Conservation (phyloP, 2,888 invertebrate species). For the Agrotis puta region DNA sequence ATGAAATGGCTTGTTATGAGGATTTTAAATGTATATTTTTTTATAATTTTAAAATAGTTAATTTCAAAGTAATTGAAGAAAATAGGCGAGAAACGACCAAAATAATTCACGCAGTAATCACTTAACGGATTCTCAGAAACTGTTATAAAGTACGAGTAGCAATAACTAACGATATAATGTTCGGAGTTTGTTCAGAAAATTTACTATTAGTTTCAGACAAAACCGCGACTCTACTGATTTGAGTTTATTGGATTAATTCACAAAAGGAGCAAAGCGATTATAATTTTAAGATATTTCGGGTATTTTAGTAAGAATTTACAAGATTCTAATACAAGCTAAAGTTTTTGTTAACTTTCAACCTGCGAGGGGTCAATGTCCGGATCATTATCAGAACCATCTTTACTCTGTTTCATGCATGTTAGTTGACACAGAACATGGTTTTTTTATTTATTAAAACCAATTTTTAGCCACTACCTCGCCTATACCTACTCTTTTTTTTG, state of each 20-base stretch:
- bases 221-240: constrained; percentile 47
- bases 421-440: too few relatives aligned
- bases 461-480: too few relatives aligned
- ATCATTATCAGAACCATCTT: too few relatives aligned
- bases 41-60: too few relatives aligned
- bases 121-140: constrained; percentile 14
- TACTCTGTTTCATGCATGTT: neutral
- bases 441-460: too few relatives aligned
- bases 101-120: too few relatives aligned
- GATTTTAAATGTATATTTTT: too few relatives aligned
- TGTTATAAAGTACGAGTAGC: constrained; percentile 37
- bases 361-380: too few relatives aligned
- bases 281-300: constrained; percentile 39
- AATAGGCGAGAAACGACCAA: too few relatives aligned
- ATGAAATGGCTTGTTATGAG: too few relatives aligned
- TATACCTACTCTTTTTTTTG: too few relatives aligned
- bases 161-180: constrained; percentile 41
- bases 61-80: too few relatives aligned
- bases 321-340: neutral
- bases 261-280: constrained; percentile 56
- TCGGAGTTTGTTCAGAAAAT: constrained; percentile 50
- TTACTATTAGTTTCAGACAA: constrained; percentile 64
- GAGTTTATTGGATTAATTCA: constrained; percentile 58
- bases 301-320: constrained; percentile 39
- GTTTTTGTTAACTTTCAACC: neutral